Evolutionary conservation across 1,140 invertebrate genomes (phyloP).

Genomic region (Notospermus geniculatus): DNA sequence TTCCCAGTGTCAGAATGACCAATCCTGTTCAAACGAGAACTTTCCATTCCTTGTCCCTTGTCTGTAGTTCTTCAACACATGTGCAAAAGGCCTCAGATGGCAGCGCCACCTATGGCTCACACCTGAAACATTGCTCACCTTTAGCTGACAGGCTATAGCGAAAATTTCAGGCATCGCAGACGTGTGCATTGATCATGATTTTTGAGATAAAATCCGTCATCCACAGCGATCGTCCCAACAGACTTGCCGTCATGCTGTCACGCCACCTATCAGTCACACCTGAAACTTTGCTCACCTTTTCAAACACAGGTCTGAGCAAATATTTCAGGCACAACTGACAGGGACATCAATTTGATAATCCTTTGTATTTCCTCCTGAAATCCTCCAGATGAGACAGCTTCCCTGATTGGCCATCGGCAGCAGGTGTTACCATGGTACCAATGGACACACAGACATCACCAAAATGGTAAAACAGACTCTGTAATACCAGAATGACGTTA

Average conservation of each 20-base stretch:
- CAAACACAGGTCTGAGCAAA: conserved; percentile 34
- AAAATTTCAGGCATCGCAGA: conserved; percentile 17
- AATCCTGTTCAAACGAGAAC: too few relatives aligned
- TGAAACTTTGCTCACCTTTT: conserved; percentile 49
- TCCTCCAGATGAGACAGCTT: too few relatives aligned
- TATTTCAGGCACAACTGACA: conserved; percentile 41
- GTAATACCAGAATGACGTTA: too few relatives aligned
- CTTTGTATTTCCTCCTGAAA: too few relatives aligned
- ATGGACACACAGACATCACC: too few relatives aligned
- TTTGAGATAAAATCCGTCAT: background rate
- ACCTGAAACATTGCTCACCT: conserved; percentile 27
- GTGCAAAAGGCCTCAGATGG: background rate
- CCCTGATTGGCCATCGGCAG: too few relatives aligned
- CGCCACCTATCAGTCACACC: conserved; percentile 30
- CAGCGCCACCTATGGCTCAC: conserved; percentile 9
- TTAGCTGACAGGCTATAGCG: background rate
- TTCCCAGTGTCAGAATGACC: too few relatives aligned
- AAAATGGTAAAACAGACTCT: too few relatives aligned
- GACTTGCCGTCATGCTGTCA: background rate
- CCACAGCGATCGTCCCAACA: too few relatives aligned
- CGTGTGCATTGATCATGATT: background rate
- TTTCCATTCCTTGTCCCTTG: background rate
- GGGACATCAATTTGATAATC: background rate
- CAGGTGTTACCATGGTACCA: too few relatives aligned
- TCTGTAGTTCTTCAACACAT: background rate